A percentile compares a stretch with the other conserved stretches of the same genome.
These are phyloP conservation scores for Lampris megalopsis DNA, from an alignment of 2,113 vertebrate genomes.

Conservation along the genomic window DNA sequence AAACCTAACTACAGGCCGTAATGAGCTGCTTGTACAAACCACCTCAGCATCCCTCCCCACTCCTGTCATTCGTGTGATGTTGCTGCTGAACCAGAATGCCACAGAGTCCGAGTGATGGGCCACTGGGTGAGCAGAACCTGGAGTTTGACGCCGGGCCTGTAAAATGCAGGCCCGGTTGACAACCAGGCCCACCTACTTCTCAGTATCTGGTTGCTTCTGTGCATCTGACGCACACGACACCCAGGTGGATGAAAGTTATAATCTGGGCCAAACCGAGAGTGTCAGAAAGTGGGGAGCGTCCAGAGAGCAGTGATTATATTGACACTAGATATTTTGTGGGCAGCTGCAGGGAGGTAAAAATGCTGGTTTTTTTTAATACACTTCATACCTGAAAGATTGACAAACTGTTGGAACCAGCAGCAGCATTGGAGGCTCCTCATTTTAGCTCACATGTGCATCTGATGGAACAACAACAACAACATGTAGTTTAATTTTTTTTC, in stretches of 20 bases:
- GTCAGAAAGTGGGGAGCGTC: background rate
- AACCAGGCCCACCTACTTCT: slow-evolving; percentile 33
- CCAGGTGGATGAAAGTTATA: slow-evolving; percentile 26
- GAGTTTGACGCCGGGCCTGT: slow-evolving; percentile 46
- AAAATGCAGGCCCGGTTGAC: slow-evolving; percentile 8
- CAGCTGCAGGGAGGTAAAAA: slow-evolving; percentile 3
- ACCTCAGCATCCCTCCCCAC: background rate
- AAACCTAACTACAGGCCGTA: too few relatives aligned
- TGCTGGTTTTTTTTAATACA: slow-evolving; percentile 28
- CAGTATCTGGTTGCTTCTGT: slow-evolving; percentile 52
- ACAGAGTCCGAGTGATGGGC: slow-evolving; percentile 47
- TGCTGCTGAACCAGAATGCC: slow-evolving; percentile 33
- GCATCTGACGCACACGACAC: slow-evolving; percentile 41
- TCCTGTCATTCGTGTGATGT: slow-evolving; percentile 20
- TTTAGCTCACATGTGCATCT: background rate
- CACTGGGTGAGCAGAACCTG: slow-evolving; percentile 44
- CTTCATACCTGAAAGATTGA: too few relatives aligned
- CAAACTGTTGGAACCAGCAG: too few relatives aligned
- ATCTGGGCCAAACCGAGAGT: slow-evolving; percentile 22
- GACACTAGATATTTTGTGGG: background rate
- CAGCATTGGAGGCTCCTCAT: background rate
- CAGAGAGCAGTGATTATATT: slow-evolving; percentile 4
- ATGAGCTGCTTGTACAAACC: too few relatives aligned
- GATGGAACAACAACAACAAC: background rate
- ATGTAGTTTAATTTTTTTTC: background rate